Conservation (phyloP, 2,888 invertebrate species). For the Drosophila lutescens region DNA sequence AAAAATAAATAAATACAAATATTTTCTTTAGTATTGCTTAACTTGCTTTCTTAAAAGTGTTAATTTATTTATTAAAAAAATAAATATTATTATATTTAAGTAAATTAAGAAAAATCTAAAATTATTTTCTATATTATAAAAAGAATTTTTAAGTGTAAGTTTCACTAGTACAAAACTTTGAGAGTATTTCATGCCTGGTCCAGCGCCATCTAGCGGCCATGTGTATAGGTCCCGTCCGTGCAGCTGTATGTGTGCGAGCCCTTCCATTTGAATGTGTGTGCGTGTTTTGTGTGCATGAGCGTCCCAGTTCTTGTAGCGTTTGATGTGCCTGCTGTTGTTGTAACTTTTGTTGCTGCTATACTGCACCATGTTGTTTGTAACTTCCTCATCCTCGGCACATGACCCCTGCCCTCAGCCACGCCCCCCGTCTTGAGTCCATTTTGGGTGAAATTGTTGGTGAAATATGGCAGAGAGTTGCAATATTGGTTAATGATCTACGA, state of each 20-base stretch:
- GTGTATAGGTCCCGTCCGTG: constrained; percentile 1
- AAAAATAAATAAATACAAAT: too few species aligned
- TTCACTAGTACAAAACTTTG: background rate
- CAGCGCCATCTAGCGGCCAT: background rate
- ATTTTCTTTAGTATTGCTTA: too few species aligned
- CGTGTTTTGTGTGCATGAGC: constrained; percentile 2
- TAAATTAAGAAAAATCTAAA: too few species aligned
- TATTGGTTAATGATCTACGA: constrained; percentile 25
- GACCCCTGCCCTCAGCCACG: constrained; percentile 8
- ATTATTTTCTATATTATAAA: too few species aligned
- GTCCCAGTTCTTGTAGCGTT: constrained; percentile 48
- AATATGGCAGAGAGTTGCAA: constrained; percentile 7
- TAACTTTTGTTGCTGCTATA: constrained; percentile 16
- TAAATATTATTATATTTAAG: too few species aligned
- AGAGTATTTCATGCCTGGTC: constrained; percentile 1
- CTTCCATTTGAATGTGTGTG: constrained; percentile 25
- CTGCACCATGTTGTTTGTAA: constrained; percentile 48
- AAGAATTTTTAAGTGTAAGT: background rate
- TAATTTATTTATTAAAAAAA: too few species aligned
- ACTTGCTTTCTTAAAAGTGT: too few species aligned
- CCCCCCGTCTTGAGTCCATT: background rate
- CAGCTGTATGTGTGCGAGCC: constrained; percentile 24
- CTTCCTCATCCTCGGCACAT: constrained; percentile 35
- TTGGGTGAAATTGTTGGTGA: constrained; percentile 12
- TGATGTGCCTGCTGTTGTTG: constrained; percentile 43